A percentile compares a stretch with the other conserved stretches of the same genome.
Conservation (phyloP, 1,140 invertebrate genomes). For the Maconellicoccus hirsutus region DNA sequence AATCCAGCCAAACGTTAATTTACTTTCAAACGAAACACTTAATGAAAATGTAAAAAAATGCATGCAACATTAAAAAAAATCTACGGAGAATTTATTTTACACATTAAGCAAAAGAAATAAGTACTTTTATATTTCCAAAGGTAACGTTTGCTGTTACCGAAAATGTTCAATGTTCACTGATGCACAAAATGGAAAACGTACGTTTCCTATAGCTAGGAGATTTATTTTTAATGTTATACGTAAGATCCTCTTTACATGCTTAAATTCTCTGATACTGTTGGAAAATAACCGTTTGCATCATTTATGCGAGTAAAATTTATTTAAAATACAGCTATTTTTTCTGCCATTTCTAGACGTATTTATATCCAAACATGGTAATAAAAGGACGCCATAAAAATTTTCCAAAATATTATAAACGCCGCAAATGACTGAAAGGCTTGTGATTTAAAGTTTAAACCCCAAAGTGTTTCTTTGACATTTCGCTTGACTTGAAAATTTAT, state of each 20-base stretch:
- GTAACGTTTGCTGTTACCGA: neutral
- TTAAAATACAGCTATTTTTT: neutral
- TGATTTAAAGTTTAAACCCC: too few species aligned
- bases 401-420: neutral
- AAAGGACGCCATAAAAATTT: conserved; percentile 5
- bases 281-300: neutral
- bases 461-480: too few species aligned
- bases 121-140: neutral
- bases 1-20: too few species aligned
- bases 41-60: neutral
- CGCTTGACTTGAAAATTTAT: too few species aligned
- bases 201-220: neutral
- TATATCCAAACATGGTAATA: conserved; percentile 4
- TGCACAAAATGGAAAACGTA: conserved; percentile 8
- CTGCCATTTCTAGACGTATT: neutral
- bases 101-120: neutral
- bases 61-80: too few species aligned
- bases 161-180: conserved; percentile 9
- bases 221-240: conserved; percentile 5
- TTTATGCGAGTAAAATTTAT: neutral
- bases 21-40: too few species aligned
- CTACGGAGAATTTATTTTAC: neutral
- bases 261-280: neutral
- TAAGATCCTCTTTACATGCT: conserved; percentile 9
- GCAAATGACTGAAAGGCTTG: neutral